A percentile compares a stretch with the other conserved stretches of the same genome.
These are phyloP conservation scores for Micromussa lordhowensis DNA, from an alignment of 92 coral and sea anemone species.

Conservation along the genomic window DNA sequence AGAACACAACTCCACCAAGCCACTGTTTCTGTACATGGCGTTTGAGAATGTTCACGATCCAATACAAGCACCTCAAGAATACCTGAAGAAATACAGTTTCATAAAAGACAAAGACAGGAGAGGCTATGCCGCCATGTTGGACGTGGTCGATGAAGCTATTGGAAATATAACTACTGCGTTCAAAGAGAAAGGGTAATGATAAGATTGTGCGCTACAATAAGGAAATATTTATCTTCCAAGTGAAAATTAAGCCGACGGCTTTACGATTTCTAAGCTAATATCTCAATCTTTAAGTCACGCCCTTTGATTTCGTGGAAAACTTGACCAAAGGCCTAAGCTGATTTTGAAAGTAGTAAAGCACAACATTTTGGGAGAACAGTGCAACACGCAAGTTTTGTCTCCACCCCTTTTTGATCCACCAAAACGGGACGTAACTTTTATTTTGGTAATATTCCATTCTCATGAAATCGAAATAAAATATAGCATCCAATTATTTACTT, in stretches of 20 bases:
- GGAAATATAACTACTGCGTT: constrained; percentile 66
- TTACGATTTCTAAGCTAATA: no score
- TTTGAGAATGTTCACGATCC: constrained; percentile 82
- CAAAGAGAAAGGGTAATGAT: constrained; percentile 58
- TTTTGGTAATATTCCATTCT: no score
- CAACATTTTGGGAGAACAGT: no score
- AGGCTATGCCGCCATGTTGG: constrained; percentile 73
- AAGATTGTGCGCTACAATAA: background rate
- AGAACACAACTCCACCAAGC: constrained; percentile 62
- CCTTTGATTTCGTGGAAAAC: no score
- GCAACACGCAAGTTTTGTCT: no score
- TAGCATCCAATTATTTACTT: background rate
- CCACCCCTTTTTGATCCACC: no score
- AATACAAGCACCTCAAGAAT: constrained; percentile 64
- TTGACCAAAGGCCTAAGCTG: background rate
- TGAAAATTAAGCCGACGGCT: no score
- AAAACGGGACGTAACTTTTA: no score
- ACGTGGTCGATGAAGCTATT: constrained; percentile 69
- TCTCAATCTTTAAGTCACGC: no score
- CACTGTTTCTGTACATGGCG: constrained; percentile 74
- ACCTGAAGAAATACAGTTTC: constrained; percentile 65
- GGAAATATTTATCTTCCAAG: no score
- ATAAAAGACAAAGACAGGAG: constrained; percentile 57
- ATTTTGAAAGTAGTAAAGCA: background rate
- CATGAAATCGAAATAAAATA: background rate